Evolutionary conservation across 2,888 invertebrate genomes (phyloP), one percentile per base, ranked within the genome.

Genomic region (Microchrysa polita): DNA sequence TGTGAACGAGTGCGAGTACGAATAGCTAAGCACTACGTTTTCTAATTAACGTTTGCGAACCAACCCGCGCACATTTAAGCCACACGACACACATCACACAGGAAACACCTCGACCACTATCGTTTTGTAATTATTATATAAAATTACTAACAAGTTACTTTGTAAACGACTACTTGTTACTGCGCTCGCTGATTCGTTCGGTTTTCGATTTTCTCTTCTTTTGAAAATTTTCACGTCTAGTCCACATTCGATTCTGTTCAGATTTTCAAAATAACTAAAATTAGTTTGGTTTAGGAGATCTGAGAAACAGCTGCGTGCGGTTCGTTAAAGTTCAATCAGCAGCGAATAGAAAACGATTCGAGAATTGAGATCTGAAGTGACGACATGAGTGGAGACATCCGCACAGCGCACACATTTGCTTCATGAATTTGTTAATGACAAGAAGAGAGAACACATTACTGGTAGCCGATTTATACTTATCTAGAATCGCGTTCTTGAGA

Each of bases 191-290:
- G 7, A 48, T n/a, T n/a, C 48, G 12, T 48, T 48, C 12, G 48
- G 16, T 48, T 48, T 48, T 48, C 12, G 5, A 12, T 7, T 48
- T 48, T 48, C 12, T 48, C 16, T 48, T 12, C 2, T 48, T 48
- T 48, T 48, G 5, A 48, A 48, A n/a, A n/a, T 5, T 48, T 2
- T n/a, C 48, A 48, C 10, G 12, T n/a, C 48, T 48, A n/a, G 48
- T 48, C 12, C 48, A n/a, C 48, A 48, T 48, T 48, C 48, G 48
- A 48, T 48, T 7, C 48, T 12, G 14, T n/a, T 48, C 12, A 48
- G 48, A n/a, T n/a, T 48, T 48, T 48, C 48, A 12, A n/a, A 48
- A n/a, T 48, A 48, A 48, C 48, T 48, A 48, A 48, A 48, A 48
- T 48, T 48, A n/a, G 48, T 48, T 10, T 4, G 12, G 48, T 48